Base-by-base conservation (phyloP, 2,797 vertebrate species). In the Kryptopterus vitreolus region DNA sequence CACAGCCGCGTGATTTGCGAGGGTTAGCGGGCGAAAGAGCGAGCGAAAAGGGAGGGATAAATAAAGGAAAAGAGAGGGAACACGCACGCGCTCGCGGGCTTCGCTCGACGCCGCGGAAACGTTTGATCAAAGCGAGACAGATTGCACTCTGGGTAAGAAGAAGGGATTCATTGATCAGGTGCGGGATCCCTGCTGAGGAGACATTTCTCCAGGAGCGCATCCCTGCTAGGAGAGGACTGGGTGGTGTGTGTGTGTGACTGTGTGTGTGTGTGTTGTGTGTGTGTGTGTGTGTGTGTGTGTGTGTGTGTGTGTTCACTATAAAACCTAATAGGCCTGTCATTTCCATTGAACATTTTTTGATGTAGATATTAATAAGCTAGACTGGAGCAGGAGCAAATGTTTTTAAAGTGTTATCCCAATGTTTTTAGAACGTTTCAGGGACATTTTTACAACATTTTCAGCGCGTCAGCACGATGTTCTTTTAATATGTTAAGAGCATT, bases 101-200 rank as follows among this genome's bases (percentile, higher is more conserved):
- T 76, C 9, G 5, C 35, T 29, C 33, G 0, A 55, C 4, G 68
- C 29, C 26, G 52, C 46, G 5, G 68, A 31, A 70, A 33, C 38
- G 18, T 61, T 50, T 59, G 57, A 76, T 76, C 57, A 92, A 92
- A 86, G 86, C 20, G 87, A 85, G 78, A 80, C 87, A 15, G 83
- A 88, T 87, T 87, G 75, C 55, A 69, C 82, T 78, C 77, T 75
- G 55, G 35, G 73, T 73, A 72, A 72, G 70, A 73, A 81, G 86
- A 84, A 81, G 85, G 83, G 78, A 86, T 84, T 82, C 86, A 93
- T 92, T 92, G 93, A 94, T 94, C 90, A 93, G 87, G 89, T 88
- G 83, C 82, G 84, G 85, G 88, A 89, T 84, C 88, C 92, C 91
- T 24, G 85, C 73, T 29, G 57, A 76, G 73, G 57, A 92, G 92